Evolutionary conservation across 2,113 vertebrate genomes (phyloP), one percentile per base, ranked within the genome.

Genomic region (Platycercus adscitus): DNA sequence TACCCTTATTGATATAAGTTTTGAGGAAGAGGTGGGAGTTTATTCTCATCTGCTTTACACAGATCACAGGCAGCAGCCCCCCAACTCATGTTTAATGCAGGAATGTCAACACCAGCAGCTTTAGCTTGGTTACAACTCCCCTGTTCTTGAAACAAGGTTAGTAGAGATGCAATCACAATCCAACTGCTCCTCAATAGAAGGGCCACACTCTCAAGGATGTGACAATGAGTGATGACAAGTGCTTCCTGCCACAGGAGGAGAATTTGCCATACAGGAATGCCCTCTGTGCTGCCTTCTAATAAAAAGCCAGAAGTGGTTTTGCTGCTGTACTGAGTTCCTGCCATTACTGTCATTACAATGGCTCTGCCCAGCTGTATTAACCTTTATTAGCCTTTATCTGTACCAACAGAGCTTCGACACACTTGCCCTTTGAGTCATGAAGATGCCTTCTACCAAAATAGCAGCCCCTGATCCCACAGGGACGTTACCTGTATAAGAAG

Each of bases 151-250:
- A 64, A 19, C 28, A 10, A 11, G n/a, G 28, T 10, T 4, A 4
- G 31, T 3, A 17, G 66, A 50, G 37, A 6, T 5, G 19, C 21
- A 41, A 6, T 17, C 24, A 13, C 29, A 9, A 58, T 3, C 55
- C 64, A 23, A 2, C 44, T 1, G 10, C 69, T 53, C 33, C 55
- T 4, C 13, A 6, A 3, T 2, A 17, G 23, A 31, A 33, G 35
- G 41, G 39, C 21, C 3, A 14, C 12, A 16, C 28, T 31, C 52
- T 6, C 33, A 6, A 41, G 64, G 47, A 10, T 2, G 41, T 0
- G 12, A 7, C 17, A 11, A 8, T 0, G 11, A 4, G 20, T 10
- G 23, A 23, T 28, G 37, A 14, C 14, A 10, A n/a, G 15, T 9
- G 17, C 41, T 72, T 66, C 41, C 64, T 25, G 46, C n/a, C 52